Conservation (phyloP, 1,140 invertebrate genomes). For the Drosophila burlai region DNA sequence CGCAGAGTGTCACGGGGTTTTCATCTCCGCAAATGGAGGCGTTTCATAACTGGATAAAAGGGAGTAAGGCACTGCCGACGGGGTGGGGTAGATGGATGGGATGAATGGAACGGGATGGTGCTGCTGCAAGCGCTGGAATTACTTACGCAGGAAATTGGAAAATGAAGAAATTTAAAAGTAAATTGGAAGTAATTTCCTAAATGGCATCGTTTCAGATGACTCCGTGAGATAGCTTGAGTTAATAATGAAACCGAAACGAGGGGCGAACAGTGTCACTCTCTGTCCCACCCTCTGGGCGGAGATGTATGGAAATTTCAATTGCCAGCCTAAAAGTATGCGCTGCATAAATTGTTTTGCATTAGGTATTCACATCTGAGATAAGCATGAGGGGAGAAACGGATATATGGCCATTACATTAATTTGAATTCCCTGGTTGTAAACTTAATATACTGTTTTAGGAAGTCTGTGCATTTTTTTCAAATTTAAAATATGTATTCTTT, state of each 20-base stretch:
- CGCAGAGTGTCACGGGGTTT: constrained; percentile 25
- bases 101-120: not conserved
- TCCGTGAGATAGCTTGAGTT: constrained; percentile 33
- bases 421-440: not conserved
- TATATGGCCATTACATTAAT: constrained; percentile 11
- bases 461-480: no score
- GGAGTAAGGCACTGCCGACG: not conserved
- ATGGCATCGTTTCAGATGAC: constrained; percentile 57
- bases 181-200: constrained; percentile 66
- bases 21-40: constrained; percentile 13
- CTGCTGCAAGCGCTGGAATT: constrained; percentile 22
- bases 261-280: constrained; percentile 7
- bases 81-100: constrained; percentile 20
- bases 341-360: constrained; percentile 7
- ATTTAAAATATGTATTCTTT: no score
- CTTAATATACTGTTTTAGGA: no score
- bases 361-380: constrained; percentile 5
- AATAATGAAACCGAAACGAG: constrained; percentile 42
- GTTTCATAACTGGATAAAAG: constrained; percentile 58
- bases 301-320: constrained; percentile 25
- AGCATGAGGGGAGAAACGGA: not conserved
- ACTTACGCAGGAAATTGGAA: constrained; percentile 61
- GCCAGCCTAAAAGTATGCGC: constrained; percentile 27
- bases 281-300: not conserved
- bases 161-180: constrained; percentile 65